Percentiles rank a stretch among this genome's conserved stretches.
phyloP scores from a whole-genome alignment of 2,888 invertebrate genomes.

The Automeris io region DNA sequence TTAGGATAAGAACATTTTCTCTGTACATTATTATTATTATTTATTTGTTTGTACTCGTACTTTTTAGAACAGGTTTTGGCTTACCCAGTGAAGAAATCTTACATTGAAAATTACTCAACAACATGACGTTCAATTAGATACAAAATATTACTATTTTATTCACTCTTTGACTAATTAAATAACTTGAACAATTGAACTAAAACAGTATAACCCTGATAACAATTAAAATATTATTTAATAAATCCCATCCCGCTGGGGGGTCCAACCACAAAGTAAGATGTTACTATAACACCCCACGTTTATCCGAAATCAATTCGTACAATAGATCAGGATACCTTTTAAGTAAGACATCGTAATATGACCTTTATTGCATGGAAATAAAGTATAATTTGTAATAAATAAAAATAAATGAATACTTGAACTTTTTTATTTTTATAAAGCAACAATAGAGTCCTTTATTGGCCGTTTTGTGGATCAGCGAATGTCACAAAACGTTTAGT shows the following conservation, averaged over 20 bases:
- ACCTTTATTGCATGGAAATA: conserved; percentile 18
- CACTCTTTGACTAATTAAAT: too few species aligned
- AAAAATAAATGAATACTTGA: conserved; percentile 30
- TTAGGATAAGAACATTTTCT: too few species aligned
- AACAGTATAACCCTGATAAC: neutral
- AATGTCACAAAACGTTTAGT: conserved; percentile 61
- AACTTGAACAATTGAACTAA: too few species aligned
- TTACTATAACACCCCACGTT: conserved; percentile 38
- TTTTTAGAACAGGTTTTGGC: too few species aligned
- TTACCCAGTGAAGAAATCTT: too few species aligned
- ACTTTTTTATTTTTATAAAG: conserved; percentile 47
- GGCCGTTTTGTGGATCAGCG: conserved; percentile 64
- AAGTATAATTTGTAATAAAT: conserved; percentile 13
- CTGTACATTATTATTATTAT: too few species aligned
- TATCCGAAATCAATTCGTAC: conserved; percentile 34
- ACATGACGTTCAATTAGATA: too few species aligned
- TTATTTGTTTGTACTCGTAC: too few species aligned
- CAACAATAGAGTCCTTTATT: conserved; percentile 62
- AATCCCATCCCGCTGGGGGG: conserved; percentile 32
- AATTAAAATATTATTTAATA: conserved; percentile 8
- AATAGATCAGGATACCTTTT: conserved; percentile 27
- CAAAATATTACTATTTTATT: too few species aligned
- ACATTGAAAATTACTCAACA: too few species aligned
- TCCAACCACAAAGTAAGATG: conserved; percentile 35
- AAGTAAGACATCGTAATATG: conserved; percentile 13